These are phyloP conservation scores for Oscheius onirici DNA, from an alignment of 2,888 invertebrate species.

Conservation along the genomic window DNA sequence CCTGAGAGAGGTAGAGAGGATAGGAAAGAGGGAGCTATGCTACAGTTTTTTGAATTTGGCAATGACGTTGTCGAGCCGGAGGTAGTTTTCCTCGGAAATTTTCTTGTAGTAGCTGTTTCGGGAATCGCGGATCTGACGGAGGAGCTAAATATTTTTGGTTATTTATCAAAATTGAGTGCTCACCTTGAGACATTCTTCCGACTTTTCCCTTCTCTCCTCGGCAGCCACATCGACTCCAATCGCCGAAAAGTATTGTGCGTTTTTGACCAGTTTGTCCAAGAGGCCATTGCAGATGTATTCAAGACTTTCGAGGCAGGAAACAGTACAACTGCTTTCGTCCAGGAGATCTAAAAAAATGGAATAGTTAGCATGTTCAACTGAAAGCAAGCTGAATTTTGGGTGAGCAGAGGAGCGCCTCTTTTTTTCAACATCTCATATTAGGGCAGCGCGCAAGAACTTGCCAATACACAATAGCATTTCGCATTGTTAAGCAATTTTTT, in stretches of 20 bases:
- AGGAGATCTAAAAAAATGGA: slow-evolving; percentile 18
- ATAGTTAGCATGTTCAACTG: no score
- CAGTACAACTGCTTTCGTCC: neutral
- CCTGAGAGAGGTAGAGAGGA: neutral
- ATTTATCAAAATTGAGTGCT: neutral
- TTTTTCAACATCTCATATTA: no score
- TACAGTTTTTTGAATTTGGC: slow-evolving; percentile 14
- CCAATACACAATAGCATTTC: no score
- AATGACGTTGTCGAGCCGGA: slow-evolving; percentile 21
- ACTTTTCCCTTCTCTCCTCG: slow-evolving; percentile 46
- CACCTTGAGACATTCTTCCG: slow-evolving; percentile 44
- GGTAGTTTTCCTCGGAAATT: slow-evolving; percentile 11
- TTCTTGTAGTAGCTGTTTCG: slow-evolving; percentile 28
- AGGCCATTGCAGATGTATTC: slow-evolving; percentile 7
- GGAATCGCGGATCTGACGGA: slow-evolving; percentile 16
- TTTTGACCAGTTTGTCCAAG: slow-evolving; percentile 15
- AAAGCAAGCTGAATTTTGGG: no score
- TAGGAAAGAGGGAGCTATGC: neutral
- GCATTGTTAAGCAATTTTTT: no score
- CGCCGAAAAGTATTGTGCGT: neutral
- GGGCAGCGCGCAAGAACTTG: no score
- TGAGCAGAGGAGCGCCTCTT: no score
- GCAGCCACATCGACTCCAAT: slow-evolving; percentile 49
- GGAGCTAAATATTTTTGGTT: neutral
- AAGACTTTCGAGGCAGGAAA: slow-evolving; percentile 12